These are phyloP conservation scores for Pachyrhynchus sulphureomaculatus DNA, from an alignment of 1,140 invertebrate species.

Conservation along the genomic window DNA sequence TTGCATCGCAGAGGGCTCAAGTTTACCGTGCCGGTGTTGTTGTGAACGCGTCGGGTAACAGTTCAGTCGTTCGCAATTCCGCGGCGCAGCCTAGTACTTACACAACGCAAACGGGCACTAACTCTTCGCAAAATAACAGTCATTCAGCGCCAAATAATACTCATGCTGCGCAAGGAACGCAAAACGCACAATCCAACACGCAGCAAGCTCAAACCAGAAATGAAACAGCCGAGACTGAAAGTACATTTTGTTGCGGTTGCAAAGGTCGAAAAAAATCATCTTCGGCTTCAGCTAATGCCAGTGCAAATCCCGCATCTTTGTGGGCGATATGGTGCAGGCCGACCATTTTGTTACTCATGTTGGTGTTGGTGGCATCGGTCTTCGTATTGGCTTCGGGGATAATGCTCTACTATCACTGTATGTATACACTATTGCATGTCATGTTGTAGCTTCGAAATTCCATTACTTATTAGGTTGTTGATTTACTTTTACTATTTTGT, in stretches of 20 bases:
- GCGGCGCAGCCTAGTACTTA: neutral
- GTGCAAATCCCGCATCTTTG: conserved; percentile 33
- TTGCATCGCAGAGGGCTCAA: conserved; percentile 49
- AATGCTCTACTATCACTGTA: conserved; percentile 58
- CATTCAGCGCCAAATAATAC: conserved; percentile 6
- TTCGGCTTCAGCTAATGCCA: neutral
- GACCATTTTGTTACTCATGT: conserved; percentile 51
- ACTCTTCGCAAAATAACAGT: conserved; percentile 14
- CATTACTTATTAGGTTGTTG: neutral
- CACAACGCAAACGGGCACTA: conserved; percentile 19
- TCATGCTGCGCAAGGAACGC: conserved; percentile 22
- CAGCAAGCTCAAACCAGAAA: conserved; percentile 18
- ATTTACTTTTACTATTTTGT: neutral
- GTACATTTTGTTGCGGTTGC: conserved; percentile 11
- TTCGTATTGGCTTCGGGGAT: conserved; percentile 55
- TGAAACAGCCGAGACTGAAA: neutral
- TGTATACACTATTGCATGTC: conserved; percentile 37
- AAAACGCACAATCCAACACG: conserved; percentile 9
- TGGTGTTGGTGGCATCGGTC: conserved; percentile 53
- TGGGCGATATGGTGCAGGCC: conserved; percentile 52
- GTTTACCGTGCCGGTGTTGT: conserved; percentile 56
- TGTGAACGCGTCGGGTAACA: conserved; percentile 56
- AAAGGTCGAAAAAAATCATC: neutral
- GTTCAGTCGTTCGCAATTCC: conserved; percentile 46
- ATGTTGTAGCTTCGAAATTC: neutral